Conservation (phyloP, 2,113 vertebrate genomes). For the Bos indicus region DNA sequence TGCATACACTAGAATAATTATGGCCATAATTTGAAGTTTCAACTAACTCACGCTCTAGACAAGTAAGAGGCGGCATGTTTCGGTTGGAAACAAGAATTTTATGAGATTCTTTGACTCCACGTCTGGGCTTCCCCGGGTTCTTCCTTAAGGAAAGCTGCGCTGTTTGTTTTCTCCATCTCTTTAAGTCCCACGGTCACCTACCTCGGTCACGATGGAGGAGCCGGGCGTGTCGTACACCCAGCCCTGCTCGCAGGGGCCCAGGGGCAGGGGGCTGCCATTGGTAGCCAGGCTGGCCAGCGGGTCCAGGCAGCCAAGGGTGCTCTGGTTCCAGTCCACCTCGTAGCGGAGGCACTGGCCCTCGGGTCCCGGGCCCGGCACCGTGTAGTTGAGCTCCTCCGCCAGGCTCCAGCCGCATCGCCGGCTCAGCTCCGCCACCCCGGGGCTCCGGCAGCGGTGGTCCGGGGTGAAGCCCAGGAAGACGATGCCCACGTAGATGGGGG, state of each 20-base stretch:
- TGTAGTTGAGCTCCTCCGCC: conserved; percentile 78
- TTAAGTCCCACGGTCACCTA: neutral
- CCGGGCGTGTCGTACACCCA: conserved; percentile 74
- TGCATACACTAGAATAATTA: neutral
- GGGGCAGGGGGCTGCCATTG: conserved; percentile 15
- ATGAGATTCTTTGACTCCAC: neutral
- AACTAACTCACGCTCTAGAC: neutral
- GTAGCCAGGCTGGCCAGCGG: conserved; percentile 48
- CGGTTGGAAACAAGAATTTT: neutral
- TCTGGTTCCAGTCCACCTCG: conserved; percentile 81
- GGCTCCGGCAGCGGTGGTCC: conserved; percentile 78
- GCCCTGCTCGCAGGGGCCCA: conserved; percentile 72
- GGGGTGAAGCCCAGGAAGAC: conserved; percentile 84
- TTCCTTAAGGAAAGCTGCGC: neutral
- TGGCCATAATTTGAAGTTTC: neutral
- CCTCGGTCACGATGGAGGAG: conserved; percentile 79
- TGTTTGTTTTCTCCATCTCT: neutral
- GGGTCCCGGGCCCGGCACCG: conserved; percentile 53
- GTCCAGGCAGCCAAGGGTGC: conserved; percentile 66
- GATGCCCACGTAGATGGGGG: conserved; percentile 83
- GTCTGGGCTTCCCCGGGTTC: neutral
- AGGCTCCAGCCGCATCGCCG: conserved; percentile 73
- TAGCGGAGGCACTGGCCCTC: conserved; percentile 74
- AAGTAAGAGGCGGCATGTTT: neutral
- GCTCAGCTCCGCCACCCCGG: conserved; percentile 72